Evolutionary conservation across 2,797 vertebrate species (phyloP), one percentile per base, ranked within the genome.

Genomic region (Anguilla megastoma): DNA sequence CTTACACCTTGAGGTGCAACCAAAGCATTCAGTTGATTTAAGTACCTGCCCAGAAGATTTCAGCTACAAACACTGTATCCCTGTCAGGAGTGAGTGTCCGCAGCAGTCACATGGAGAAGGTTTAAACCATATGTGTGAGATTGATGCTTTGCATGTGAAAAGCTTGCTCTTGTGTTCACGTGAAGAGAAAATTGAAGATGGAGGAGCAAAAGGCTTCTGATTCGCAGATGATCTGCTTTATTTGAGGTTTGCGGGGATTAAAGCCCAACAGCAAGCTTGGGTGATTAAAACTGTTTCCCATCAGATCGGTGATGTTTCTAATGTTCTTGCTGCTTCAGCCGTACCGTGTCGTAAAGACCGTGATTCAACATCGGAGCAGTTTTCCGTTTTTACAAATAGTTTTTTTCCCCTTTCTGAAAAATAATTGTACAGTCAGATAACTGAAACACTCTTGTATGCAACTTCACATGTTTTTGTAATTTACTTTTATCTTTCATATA

Each of bases 161-260:
- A 33, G 18, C 33, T 41, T 41, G 14, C 16, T 79, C 33, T 79
- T 79, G 74, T 5, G 30, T 79, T 79, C 74, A 45, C 74, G 3
- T 45, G 36, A 79, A 82, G 45, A 48, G 41, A 82, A 82, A 50
- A 48, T 9, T 50, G 3, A 50, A 87, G 84, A 52, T 63, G 48
- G 60, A 58, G 27, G 50, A 86, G 86, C 74, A 86, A 86, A 87
- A 76, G 54, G 86, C 83, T 80, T 79, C 83, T 50, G 86, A 80
- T 84, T 79, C 85, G 52, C 36, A 9, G 60, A 60, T 88, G 87
- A 88, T 87, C 71, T 52, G 88, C 86, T 87, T 85, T 87, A 1
- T 14, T 45, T 74, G 50, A 36, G 82, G 30, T 84, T 87, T 74
- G 66, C 52, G 3, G 6, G 45, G 86, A 87, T 89, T 89, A 89